These are phyloP conservation scores for Phodopus roborovskii DNA, from an alignment of 2,113 vertebrate genomes.

Conservation along the genomic window DNA sequence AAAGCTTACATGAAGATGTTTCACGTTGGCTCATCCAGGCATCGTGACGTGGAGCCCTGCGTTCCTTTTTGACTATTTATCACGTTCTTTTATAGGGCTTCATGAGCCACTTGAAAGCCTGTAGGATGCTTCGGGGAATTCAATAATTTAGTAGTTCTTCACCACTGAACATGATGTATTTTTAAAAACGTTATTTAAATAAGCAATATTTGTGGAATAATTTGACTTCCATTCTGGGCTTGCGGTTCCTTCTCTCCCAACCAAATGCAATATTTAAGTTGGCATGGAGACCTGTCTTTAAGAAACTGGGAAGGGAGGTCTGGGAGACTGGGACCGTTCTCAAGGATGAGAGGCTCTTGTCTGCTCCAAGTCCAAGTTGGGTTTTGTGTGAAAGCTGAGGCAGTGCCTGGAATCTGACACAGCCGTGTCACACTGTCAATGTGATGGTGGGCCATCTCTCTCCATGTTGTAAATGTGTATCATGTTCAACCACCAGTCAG, in stretches of 20 bases:
- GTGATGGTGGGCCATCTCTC: background rate
- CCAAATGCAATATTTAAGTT: conserved; percentile 67
- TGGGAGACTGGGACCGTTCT: background rate
- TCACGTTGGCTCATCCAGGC: conserved; percentile 31
- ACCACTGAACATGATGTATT: conserved; percentile 59
- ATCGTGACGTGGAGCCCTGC: conserved; percentile 47
- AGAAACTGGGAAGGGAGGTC: conserved; percentile 41
- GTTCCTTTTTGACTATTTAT: background rate
- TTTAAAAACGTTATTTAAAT: conserved; percentile 78
- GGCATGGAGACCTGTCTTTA: conserved; percentile 9
- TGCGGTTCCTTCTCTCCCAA: conserved; percentile 33
- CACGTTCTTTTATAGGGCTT: conserved; percentile 30
- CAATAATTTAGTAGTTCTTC: conserved; percentile 62
- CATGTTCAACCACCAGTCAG: too few relatives aligned
- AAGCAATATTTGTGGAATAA: conserved; percentile 76
- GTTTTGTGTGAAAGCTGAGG: background rate
- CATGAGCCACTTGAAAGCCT: background rate
- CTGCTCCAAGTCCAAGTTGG: background rate
- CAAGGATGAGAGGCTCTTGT: background rate
- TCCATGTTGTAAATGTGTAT: background rate
- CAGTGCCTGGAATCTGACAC: background rate
- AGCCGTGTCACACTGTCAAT: fast-evolving
- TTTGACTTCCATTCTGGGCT: conserved; percentile 66
- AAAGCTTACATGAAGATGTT: conserved; percentile 85
- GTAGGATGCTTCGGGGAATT: conserved; percentile 30